Evolutionary conservation across 1,140 invertebrate species (phyloP).

Genomic region (Camponotus floridanus): DNA sequence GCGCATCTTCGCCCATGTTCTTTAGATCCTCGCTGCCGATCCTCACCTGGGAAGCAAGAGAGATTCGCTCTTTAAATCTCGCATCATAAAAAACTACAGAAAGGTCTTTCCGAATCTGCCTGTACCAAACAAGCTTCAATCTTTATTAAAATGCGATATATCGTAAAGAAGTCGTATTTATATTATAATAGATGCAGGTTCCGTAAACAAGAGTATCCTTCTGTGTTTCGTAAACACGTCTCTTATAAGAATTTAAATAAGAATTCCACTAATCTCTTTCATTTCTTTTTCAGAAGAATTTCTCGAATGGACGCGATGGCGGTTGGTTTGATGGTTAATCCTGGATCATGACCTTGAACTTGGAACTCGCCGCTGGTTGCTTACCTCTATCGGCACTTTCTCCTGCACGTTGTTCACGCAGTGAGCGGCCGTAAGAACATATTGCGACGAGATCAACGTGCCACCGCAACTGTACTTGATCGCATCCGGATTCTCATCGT

Average conservation of each 20-base stretch:
- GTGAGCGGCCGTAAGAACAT: slow-evolving; percentile 94
- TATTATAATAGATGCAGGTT: not conserved
- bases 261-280: too few species aligned
- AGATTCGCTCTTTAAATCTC: not conserved
- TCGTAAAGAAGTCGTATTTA: not conserved
- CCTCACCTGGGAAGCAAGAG: slow-evolving; percentile 40
- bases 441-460: slow-evolving; percentile 90
- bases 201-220: too few species aligned
- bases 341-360: slow-evolving; percentile 28
- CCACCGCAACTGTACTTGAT: slow-evolving; percentile 91
- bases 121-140: too few species aligned
- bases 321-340: not conserved
- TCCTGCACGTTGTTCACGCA: slow-evolving; percentile 87
- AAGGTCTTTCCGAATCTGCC: too few species aligned
- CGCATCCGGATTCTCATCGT: not conserved
- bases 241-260: too few species aligned
- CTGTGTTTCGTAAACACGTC: too few species aligned
- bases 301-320: not conserved
- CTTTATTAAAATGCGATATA: not conserved
- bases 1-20: slow-evolving; percentile 61
- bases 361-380: slow-evolving; percentile 5
- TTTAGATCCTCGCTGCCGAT: slow-evolving; percentile 80
- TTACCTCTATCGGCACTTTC: slow-evolving; percentile 79
- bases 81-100: too few species aligned
- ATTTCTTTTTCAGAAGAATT: too few species aligned